Evolutionary conservation across 2,113 vertebrate genomes (phyloP).

Genomic region (Ranitomeya variabilis): DNA sequence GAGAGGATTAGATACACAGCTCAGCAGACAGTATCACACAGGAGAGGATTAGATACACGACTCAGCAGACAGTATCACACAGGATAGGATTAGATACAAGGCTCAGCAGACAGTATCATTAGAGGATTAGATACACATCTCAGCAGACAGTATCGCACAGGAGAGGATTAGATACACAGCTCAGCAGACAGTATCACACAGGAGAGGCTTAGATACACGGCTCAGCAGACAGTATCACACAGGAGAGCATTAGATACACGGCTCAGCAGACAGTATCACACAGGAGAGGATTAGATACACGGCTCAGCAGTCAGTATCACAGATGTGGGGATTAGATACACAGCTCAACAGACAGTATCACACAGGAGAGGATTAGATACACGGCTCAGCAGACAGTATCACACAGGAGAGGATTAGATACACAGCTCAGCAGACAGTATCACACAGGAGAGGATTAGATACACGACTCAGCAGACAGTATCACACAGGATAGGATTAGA

Average conservation of each 20-base stretch:
- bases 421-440: background rate
- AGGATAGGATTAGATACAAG: background rate
- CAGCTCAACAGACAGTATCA: background rate
- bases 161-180: background rate
- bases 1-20: background rate
- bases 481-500: background rate
- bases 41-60: too few relatives aligned
- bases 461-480: background rate
- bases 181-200: background rate
- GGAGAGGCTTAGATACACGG: too few relatives aligned
- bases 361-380: background rate
- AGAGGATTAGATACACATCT: too few relatives aligned
- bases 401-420: background rate
- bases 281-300: too few relatives aligned
- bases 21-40: background rate
- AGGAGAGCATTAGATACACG: too few relatives aligned
- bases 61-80: background rate
- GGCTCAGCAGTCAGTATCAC: background rate
- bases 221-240: too few relatives aligned
- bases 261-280: too few relatives aligned
- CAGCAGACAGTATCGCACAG: too few relatives aligned
- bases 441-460: background rate
- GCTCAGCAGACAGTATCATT: background rate
- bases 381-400: background rate
- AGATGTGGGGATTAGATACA: background rate